phyloP scores from a whole-genome alignment of 2,113 vertebrate genomes.

The Meriones unguiculatus region DNA sequence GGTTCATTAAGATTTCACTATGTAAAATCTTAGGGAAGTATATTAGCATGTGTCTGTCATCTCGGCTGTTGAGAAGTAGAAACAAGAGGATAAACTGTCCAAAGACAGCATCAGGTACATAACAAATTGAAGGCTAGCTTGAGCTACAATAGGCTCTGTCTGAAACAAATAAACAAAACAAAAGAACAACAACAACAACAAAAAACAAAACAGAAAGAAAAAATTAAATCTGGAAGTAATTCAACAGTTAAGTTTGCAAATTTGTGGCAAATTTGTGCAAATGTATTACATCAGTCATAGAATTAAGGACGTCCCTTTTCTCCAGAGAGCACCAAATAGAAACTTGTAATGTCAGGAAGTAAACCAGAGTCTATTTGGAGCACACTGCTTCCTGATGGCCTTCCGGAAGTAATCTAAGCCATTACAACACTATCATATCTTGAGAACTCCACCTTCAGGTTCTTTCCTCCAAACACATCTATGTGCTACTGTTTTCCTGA shows the following conservation, averaged over 20 bases:
- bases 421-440: not conserved
- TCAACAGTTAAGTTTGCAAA: not conserved
- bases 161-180: not conserved
- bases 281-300: not conserved
- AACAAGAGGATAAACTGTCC: not conserved
- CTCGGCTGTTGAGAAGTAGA: not conserved
- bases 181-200: no score
- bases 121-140: not conserved
- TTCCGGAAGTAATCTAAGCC: constrained; percentile 1
- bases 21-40: not conserved
- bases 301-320: not conserved
- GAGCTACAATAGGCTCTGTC: not conserved
- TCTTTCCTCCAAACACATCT: constrained; percentile 41
- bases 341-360: not conserved
- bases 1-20: not conserved
- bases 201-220: not conserved
- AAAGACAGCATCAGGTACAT: not conserved
- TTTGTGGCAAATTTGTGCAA: not conserved
- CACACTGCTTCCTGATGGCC: not conserved
- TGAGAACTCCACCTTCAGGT: not conserved
- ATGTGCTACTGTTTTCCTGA: not conserved
- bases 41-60: not conserved
- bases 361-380: constrained; percentile 44
- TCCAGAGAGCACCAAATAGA: constrained; percentile 26
- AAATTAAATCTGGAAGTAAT: constrained; percentile 3